Conservation (phyloP, 2,888 invertebrate genomes). For the Opisthograptis luteolata region DNA sequence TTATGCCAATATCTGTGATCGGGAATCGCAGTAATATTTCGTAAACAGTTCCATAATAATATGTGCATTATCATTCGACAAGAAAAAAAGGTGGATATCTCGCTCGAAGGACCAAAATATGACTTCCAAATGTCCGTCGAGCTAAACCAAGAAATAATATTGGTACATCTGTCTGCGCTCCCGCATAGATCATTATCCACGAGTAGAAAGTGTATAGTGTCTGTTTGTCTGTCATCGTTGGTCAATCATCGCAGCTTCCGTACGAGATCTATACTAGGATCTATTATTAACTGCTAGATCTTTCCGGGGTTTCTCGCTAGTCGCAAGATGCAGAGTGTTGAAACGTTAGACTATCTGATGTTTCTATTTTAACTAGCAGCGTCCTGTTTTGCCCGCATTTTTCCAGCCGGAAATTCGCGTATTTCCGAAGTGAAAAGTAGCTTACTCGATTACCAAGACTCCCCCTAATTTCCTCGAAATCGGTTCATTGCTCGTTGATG, state of each 20-base stretch:
- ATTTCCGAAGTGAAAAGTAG: no score
- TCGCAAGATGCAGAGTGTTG: constrained; percentile 6
- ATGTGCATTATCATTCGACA: no score
- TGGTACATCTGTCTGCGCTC: constrained; percentile 20
- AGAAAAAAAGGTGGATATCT: no score
- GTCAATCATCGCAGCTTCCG: constrained; percentile 40
- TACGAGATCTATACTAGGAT: constrained; percentile 34
- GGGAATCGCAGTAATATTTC: neutral
- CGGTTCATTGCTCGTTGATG: no score
- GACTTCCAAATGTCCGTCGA: no score
- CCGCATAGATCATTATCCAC: constrained; percentile 21
- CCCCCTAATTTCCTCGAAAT: no score
- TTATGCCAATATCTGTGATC: neutral
- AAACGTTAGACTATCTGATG: neutral
- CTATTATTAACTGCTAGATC: constrained; percentile 28
- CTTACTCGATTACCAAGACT: no score
- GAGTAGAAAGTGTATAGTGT: constrained; percentile 31
- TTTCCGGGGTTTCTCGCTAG: constrained; percentile 20
- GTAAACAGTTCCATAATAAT: no score
- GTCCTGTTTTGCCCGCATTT: no score
- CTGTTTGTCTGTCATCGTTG: constrained; percentile 36
- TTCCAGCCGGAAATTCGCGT: no score
- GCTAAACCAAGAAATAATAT: constrained; percentile 11
- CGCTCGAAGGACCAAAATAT: neutral
- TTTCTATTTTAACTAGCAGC: no score